Conservation (phyloP, 1,140 invertebrate species). For the Nomia melanderi region DNA sequence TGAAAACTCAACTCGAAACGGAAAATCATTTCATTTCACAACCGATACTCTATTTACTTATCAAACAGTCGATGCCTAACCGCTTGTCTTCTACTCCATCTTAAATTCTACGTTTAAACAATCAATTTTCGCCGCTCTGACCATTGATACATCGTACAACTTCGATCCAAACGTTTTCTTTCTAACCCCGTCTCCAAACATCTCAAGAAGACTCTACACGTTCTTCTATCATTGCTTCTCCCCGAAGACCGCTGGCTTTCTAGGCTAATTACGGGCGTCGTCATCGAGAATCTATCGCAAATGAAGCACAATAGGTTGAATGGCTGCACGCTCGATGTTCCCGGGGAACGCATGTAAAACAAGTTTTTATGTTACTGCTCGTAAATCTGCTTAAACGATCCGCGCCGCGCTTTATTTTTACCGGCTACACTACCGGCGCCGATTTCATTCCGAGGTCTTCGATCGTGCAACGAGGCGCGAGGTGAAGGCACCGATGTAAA, state of each 20-base stretch:
- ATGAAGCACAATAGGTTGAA: background rate
- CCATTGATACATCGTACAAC: too few relatives aligned
- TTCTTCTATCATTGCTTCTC: background rate
- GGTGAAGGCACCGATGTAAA: constrained; percentile 19
- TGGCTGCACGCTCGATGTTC: background rate
- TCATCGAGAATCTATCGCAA: background rate
- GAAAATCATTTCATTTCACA: too few relatives aligned
- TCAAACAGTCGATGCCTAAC: too few relatives aligned
- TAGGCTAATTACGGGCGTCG: background rate
- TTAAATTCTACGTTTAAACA: too few relatives aligned
- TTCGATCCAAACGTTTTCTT: too few relatives aligned
- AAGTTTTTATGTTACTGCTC: background rate
- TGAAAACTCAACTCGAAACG: too few relatives aligned
- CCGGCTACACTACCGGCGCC: background rate
- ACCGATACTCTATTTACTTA: too few relatives aligned
- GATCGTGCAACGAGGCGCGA: constrained; percentile 7
- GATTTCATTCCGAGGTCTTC: background rate
- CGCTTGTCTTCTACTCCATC: too few relatives aligned
- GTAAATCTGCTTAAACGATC: constrained; percentile 3
- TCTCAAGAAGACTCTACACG: too few relatives aligned
- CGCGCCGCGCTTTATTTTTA: constrained; percentile 20
- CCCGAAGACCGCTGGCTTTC: background rate
- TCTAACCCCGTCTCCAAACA: too few relatives aligned
- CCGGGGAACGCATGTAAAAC: background rate
- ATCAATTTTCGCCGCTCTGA: too few relatives aligned